Base-by-base conservation (phyloP, 2,888 invertebrate species). In the Parnassius glacialis region DNA sequence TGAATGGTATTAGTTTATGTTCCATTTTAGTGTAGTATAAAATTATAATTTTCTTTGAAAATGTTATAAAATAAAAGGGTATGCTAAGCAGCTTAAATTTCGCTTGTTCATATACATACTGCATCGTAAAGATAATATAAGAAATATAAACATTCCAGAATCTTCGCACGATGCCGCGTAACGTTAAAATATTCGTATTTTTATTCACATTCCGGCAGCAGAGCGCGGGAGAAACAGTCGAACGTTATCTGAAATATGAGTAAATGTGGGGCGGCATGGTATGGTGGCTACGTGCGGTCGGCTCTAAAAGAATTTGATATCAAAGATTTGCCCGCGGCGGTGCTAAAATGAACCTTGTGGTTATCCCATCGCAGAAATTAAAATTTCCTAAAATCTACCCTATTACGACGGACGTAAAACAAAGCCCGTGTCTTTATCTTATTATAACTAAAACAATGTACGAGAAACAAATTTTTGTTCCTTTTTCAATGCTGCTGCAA, bases 181-280 rank as follows among this genome's bases (percentile, higher is more conserved):
- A 77, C 70, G 76, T 76, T 81, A 81, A 84, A 83, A 82, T 84
- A 75, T 79, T 81, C 80, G 71, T 81, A 84, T 81, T 83, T 86
- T 84, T 85, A 85, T 84, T 84, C 81, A 73, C 77, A 83, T 81
- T 83, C 75, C 74, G 74, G 55, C 55, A 41, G 62, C 55, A 70
- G 73, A 71, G 70, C 75, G 68, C 72, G 75, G 73, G 70, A 68
- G 80, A 76, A 85, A 83, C 82, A 87, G 83, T 84, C 81, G 83
- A 87, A 88, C 77, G 80, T 81, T 87, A 87, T 87, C 85, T 87
- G 80, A 85, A 86, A 85, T 87, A 87, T 85, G 86, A 85, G 84
- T 79, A 80, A 82, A 83, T 83, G 78, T 71, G 78, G 74, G 76
- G 74, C 81, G 76, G 79, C 80, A 79, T 79, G 76, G 70, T 77